phyloP scores from a whole-genome alignment of 2,113 vertebrate species.

The Callorhinus ursinus region DNA sequence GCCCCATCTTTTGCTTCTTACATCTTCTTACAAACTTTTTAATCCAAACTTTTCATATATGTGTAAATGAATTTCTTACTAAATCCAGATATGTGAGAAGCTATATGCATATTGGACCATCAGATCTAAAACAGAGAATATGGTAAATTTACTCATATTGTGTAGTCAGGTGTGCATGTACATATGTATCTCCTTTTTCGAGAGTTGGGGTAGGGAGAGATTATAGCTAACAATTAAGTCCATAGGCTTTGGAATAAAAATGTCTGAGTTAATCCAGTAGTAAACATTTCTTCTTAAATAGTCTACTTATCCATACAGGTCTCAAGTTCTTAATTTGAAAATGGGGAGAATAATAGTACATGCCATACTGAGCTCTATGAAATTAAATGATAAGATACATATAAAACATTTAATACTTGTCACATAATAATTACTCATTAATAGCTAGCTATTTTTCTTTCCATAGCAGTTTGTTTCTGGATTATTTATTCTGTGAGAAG shows the following conservation, averaged over 20 bases:
- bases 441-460: neutral
- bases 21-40: neutral
- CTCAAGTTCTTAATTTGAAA: neutral
- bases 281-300: neutral
- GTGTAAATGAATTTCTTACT: neutral
- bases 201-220: neutral
- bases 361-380: neutral
- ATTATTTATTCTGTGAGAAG: neutral
- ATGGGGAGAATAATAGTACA: neutral
- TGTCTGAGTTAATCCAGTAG: neutral
- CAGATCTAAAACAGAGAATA: neutral
- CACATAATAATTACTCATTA: neutral
- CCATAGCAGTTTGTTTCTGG: neutral
- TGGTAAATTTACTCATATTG: neutral
- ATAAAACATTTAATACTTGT: neutral
- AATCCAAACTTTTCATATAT: conserved; percentile 1
- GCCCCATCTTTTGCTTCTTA: neutral
- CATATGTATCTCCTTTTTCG: neutral
- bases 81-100: neutral
- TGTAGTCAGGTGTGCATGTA: neutral
- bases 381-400: neutral
- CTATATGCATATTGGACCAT: neutral
- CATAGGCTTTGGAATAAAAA: neutral
- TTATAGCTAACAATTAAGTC: neutral
- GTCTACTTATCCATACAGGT: neutral